Evolutionary conservation across 2,797 vertebrate species (phyloP), one percentile per base, ranked within the genome.

Genomic region (Danio kyathit): DNA sequence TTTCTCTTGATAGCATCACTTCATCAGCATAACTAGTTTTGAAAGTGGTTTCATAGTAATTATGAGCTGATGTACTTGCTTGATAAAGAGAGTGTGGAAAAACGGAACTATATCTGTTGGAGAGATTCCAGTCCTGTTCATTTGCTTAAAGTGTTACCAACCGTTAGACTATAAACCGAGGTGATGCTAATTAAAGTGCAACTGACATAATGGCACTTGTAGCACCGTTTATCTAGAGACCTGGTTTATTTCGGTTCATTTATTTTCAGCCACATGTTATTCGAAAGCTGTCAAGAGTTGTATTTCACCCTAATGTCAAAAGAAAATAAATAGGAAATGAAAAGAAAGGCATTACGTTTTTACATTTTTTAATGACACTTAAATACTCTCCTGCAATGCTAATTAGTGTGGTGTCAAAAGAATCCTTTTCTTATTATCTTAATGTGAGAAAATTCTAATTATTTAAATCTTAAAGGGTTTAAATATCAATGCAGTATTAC

Each of bases 1-100:
- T 46, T 64, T 46, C 44, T 74, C 70, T 80, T 57, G 43, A 74
- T 74, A 48, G 69, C 51, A 66, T 80, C 60, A 59, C 41, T 65
- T 74, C 60, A 66, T 66, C 51, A 74, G 41, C 38, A 72, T 56
- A 16, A n/a, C 57, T 72, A 17, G 52, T 49, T 41, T 59, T 49
- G 65, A 59, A 57, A 57, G 70, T 57, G 12, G 40, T 65, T 73
- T 73, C 70, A 66, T 56, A 16, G 48, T 48, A 66, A 57, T 72
- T 72, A 46, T 72, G 38, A 43, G 49, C 48, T 17, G 67, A 72
- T 64, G 13, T 63, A 38, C 46, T 63, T 72, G 9, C 51, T 65
- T 5, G 49, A 74, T 66, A 80, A 66, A 74, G 16, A 56, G 49
- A 38, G 40, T 2, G 3, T 38, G 40, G 70, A 46, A 9, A 41